Percentiles rank a stretch among this genome's conserved stretches.
phyloP scores from a whole-genome alignment of 2,797 vertebrate species.

The Columba guinea region DNA sequence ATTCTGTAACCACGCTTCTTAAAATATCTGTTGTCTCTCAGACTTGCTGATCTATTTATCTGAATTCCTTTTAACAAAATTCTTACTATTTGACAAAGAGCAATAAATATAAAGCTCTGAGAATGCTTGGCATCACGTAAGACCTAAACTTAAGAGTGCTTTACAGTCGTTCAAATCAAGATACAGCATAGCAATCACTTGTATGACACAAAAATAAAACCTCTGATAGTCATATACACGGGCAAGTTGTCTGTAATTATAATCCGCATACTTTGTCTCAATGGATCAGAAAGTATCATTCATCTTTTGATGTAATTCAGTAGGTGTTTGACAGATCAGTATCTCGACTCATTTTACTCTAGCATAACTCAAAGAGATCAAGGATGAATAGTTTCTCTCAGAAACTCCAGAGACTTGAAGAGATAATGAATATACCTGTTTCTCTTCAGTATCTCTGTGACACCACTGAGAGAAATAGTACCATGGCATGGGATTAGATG shows the following conservation, averaged over 20 bases:
- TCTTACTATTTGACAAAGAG: background rate
- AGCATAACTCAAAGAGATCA: background rate
- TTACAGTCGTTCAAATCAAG: background rate
- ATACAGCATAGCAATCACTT: background rate
- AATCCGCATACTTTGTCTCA: background rate
- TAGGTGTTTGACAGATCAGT: background rate
- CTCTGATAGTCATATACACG: background rate
- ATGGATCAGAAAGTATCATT: background rate
- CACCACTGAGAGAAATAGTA: background rate
- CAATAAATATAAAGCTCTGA: background rate
- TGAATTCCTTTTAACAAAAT: background rate
- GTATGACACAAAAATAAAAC: background rate
- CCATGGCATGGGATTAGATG: background rate
- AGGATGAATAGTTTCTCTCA: background rate
- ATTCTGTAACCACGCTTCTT: background rate
- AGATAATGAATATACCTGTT: background rate
- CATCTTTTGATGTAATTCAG: background rate
- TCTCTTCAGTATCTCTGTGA: background rate
- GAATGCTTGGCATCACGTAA: fast-evolving
- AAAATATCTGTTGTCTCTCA: background rate
- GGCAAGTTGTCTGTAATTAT: background rate
- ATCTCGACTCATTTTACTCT: background rate
- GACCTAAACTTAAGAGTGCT: background rate
- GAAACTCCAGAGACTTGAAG: background rate
- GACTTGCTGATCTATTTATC: background rate